Conservation (phyloP, 30 jellyfish, hydroid and myxozoan genomes). For the Pseudorhiza aurosa region DNA sequence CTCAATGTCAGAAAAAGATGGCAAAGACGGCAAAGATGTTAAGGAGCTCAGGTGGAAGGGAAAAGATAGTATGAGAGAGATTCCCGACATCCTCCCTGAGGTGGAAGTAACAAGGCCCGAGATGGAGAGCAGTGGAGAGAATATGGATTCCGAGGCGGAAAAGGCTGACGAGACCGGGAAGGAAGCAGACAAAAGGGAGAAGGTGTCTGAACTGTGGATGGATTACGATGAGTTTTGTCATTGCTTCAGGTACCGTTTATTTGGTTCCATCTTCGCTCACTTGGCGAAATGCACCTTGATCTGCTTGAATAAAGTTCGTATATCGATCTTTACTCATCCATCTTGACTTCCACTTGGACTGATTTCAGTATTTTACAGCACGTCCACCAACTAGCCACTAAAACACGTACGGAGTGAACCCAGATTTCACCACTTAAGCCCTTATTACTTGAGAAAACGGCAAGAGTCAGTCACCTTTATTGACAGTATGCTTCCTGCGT, state of each 20-base stretch:
- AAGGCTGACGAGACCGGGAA: constrained; percentile 56
- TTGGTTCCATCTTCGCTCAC: too few relatives aligned
- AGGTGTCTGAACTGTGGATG: constrained; percentile 72
- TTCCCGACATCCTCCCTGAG: constrained; percentile 52
- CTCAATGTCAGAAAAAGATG: background rate
- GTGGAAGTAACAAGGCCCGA: constrained; percentile 46
- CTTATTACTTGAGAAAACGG: too few relatives aligned
- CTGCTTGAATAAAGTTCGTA: too few relatives aligned
- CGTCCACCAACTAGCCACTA: too few relatives aligned
- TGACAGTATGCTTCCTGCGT: too few relatives aligned
- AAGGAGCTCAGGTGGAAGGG: constrained; percentile 2
- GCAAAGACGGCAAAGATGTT: constrained; percentile 29
- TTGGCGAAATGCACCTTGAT: too few relatives aligned
- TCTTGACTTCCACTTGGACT: too few relatives aligned
- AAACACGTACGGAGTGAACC: too few relatives aligned
- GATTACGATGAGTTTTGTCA: constrained; percentile 79
- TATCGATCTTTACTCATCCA: too few relatives aligned
- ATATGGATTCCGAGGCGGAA: constrained; percentile 56
- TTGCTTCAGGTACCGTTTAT: constrained; percentile 88
- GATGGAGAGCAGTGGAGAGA: constrained; percentile 2
- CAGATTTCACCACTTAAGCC: too few relatives aligned
- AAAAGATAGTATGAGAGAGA: constrained; percentile 15
- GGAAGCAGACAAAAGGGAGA: constrained; percentile 57
- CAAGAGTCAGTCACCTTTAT: too few relatives aligned
- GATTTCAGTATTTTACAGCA: too few relatives aligned